Conservation (phyloP, 2,888 invertebrate genomes). For the Luperina testacea region DNA sequence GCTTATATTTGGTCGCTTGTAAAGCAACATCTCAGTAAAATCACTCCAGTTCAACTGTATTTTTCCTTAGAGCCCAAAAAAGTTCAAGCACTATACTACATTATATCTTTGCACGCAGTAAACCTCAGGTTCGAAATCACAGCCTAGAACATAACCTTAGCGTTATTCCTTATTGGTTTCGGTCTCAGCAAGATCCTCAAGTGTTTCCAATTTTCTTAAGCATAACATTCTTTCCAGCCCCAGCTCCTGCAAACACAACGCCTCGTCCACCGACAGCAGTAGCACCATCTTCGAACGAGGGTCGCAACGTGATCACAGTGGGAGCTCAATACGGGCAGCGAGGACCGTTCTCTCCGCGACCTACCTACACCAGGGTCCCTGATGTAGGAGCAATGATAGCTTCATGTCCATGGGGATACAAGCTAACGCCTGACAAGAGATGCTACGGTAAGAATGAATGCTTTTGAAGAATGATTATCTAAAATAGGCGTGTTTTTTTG, state of each 20-base stretch:
- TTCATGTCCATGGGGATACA: conserved; percentile 94
- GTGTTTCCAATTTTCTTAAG: not conserved
- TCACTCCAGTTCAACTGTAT: not conserved
- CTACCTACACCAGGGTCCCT: conserved; percentile 73
- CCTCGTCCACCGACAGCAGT: conserved; percentile 49
- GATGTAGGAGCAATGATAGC: conserved; percentile 74
- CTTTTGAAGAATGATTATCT: not conserved
- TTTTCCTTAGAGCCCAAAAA: not conserved
- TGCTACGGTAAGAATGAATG: conserved; percentile 85
- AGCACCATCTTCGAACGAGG: conserved; percentile 68
- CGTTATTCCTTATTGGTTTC: not conserved
- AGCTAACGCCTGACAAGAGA: conserved; percentile 92
- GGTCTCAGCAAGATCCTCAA: not conserved
- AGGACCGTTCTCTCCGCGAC: conserved; percentile 78
- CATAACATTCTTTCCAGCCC: conserved; percentile 32
- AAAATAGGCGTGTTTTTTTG: not conserved
- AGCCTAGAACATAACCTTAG: not conserved
- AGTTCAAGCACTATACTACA: not conserved
- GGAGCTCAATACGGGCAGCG: conserved; percentile 86
- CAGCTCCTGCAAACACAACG: conserved; percentile 55
- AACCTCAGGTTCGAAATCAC: not conserved
- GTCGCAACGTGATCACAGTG: conserved; percentile 82
- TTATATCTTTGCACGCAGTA: too few species aligned
- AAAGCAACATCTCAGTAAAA: not conserved
- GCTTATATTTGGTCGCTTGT: not conserved